Conservation (phyloP, 64 coral and sea anemone genomes). For the Cladopsammia gracilis region DNA sequence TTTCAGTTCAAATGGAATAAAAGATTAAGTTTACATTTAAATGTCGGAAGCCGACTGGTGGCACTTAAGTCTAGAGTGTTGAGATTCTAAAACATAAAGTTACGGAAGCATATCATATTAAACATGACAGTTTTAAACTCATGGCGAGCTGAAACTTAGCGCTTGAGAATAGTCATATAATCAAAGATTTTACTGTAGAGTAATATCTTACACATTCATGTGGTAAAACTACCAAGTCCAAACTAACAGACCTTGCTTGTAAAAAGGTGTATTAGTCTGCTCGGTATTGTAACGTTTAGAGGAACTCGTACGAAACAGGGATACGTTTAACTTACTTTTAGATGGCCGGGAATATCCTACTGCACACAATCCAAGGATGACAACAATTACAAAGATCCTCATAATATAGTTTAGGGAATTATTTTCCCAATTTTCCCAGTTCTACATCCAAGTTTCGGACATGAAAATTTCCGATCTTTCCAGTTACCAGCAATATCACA, state of each 20-base stretch:
- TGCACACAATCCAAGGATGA: conserved; percentile 58
- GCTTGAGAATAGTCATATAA: background rate
- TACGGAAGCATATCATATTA: conserved; percentile 15
- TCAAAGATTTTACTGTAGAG: background rate
- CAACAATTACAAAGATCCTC: conserved; percentile 20
- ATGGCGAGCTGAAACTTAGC: background rate
- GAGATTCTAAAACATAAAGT: conserved; percentile 23
- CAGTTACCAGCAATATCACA: conserved; percentile 44
- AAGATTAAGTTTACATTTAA: background rate
- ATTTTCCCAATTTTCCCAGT: conserved; percentile 30
- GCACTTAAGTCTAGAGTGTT: background rate
- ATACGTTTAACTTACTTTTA: conserved; percentile 43
- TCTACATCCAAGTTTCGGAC: conserved; percentile 65
- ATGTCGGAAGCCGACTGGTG: conserved; percentile 29
- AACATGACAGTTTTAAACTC: background rate
- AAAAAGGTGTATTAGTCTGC: background rate
- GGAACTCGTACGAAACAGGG: background rate
- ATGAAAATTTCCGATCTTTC: conserved; percentile 46
- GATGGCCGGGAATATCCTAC: conserved; percentile 55
- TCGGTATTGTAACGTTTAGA: background rate
- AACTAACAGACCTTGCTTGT: no score
- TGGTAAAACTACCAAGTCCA: background rate
- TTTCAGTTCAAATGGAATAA: background rate
- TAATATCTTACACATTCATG: background rate
- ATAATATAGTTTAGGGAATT: conserved; percentile 40